These are phyloP conservation scores for Fopius arisanus DNA, from an alignment of 1,140 invertebrate species.

Conservation along the genomic window DNA sequence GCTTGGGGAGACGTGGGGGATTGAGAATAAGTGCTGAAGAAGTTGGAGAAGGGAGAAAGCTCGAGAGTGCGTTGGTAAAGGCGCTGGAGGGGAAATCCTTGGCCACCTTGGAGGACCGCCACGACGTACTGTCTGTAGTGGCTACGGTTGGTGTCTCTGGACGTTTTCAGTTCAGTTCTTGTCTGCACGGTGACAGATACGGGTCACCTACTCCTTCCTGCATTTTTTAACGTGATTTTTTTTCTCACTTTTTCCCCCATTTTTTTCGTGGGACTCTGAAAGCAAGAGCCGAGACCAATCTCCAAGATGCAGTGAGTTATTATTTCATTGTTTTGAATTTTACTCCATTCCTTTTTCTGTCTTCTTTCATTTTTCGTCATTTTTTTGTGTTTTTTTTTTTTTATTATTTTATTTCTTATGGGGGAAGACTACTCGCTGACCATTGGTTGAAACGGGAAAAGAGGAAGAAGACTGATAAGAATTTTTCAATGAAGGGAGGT, in stretches of 20 bases:
- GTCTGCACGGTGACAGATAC: conserved; percentile 51
- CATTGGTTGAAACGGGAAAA: no score
- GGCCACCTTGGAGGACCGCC: conserved; percentile 48
- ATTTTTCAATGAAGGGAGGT: not conserved
- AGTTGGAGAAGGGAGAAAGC: conserved; percentile 29
- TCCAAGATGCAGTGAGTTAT: conserved; percentile 42
- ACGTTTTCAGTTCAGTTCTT: conserved; percentile 23
- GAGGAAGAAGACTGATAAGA: not conserved
- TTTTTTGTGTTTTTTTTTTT: conserved; percentile 21
- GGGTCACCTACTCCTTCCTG: conserved; percentile 27
- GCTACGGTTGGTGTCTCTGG: conserved; percentile 24
- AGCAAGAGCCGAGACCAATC: not conserved
- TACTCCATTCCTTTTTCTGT: no score
- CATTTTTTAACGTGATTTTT: not conserved
- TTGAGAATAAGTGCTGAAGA: not conserved
- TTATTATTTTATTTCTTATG: not conserved
- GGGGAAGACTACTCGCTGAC: not conserved
- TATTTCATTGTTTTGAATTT: no score
- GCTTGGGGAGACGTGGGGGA: conserved; percentile 30
- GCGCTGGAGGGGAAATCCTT: conserved; percentile 36
- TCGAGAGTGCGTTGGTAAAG: conserved; percentile 33
- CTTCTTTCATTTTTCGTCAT: no score
- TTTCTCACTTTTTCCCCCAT: not conserved
- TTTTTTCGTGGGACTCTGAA: not conserved
- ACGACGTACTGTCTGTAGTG: conserved; percentile 41